Conservation (phyloP, 2,888 invertebrate species). For the Megastigmus dorsalis region DNA sequence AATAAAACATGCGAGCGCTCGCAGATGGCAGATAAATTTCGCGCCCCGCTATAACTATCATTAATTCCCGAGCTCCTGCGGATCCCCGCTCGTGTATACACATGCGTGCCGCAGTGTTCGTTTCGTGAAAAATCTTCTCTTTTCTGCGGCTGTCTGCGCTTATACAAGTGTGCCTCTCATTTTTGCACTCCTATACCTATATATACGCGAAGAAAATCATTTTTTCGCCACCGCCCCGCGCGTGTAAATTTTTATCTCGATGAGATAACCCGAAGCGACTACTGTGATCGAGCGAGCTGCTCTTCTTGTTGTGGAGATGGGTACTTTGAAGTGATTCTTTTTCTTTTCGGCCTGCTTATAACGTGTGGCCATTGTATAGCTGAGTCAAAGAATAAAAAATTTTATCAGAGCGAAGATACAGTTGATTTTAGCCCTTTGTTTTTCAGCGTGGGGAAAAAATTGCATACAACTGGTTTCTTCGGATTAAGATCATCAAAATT, state of each 20-base stretch:
- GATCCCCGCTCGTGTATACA: background rate
- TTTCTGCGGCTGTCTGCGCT: background rate
- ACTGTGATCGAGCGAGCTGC: no score
- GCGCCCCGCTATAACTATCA: background rate
- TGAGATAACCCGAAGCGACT: background rate
- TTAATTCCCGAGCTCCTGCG: conserved; percentile 32
- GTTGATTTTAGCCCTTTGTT: no score
- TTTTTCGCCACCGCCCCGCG: background rate
- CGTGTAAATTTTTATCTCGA: conserved; percentile 9
- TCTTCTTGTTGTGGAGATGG: no score
- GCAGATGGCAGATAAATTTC: conserved; percentile 34
- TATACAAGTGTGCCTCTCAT: background rate
- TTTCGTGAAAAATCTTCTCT: conserved; percentile 9
- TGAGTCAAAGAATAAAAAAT: no score
- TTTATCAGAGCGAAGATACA: no score
- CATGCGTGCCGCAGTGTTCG: background rate
- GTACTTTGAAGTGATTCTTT: no score
- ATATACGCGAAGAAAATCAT: background rate
- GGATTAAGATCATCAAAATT: no score
- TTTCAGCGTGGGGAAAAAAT: no score
- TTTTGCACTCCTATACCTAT: background rate
- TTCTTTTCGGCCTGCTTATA: no score
- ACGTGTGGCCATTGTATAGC: no score
- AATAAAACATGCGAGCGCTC: conserved; percentile 23
- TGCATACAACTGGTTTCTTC: no score